Conservation (phyloP, 2,888 invertebrate species). For the Parnassius smintheus region DNA sequence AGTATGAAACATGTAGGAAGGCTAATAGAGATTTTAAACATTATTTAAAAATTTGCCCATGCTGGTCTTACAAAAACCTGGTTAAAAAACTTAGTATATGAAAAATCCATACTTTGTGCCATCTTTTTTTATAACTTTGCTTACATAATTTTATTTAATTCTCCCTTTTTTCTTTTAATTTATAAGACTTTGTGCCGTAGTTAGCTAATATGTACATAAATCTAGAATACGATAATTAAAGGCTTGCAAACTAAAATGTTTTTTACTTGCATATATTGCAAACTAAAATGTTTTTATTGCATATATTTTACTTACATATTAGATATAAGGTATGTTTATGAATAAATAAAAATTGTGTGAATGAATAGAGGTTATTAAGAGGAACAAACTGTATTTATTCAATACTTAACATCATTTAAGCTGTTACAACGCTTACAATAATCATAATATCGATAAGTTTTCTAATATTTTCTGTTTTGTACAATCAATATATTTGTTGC, state of each 20-base stretch:
- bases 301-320: background rate
- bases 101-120: slow-evolving; percentile 24
- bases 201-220: slow-evolving; percentile 24
- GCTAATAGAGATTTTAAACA: too few relatives aligned
- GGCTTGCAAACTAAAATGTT: slow-evolving; percentile 34
- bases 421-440: slow-evolving; percentile 42
- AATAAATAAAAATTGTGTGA: background rate
- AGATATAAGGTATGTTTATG: background rate
- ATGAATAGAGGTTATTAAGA: slow-evolving; percentile 7
- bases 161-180: slow-evolving; percentile 6
- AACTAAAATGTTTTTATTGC: slow-evolving; percentile 27
- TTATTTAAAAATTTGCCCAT: too few relatives aligned
- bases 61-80: too few relatives aligned
- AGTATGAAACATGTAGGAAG: too few relatives aligned
- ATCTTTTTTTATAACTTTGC: slow-evolving; percentile 19
- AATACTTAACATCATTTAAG: slow-evolving; percentile 38
- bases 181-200: slow-evolving; percentile 17
- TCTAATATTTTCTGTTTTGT: slow-evolving; percentile 25
- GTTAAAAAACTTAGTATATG: too few relatives aligned
- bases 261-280: slow-evolving; percentile 26
- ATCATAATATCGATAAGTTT: slow-evolving; percentile 29
- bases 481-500: slow-evolving; percentile 20
- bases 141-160: slow-evolving; percentile 8
- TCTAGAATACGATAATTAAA: slow-evolving; percentile 40
- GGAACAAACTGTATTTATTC: slow-evolving; percentile 38